These are phyloP conservation scores for Phenganax stokvisi DNA, from an alignment of 92 coral and sea anemone species.

Conservation along the genomic window DNA sequence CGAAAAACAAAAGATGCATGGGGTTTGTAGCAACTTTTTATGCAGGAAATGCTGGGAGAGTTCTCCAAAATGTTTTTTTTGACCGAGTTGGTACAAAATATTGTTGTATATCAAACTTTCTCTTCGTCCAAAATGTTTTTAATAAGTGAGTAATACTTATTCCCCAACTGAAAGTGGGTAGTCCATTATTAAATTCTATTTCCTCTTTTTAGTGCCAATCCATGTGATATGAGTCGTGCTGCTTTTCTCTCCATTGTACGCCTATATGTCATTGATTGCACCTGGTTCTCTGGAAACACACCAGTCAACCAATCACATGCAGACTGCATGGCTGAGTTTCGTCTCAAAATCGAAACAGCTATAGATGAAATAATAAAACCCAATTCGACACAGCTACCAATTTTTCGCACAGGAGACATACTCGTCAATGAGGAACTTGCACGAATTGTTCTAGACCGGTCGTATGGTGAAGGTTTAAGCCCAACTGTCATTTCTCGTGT, in stretches of 20 bases:
- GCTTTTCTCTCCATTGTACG: constrained; percentile 66
- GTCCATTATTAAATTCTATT: not conserved
- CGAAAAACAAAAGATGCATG: too few species aligned
- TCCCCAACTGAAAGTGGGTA: not conserved
- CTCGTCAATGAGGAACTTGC: constrained; percentile 58
- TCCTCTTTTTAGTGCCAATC: constrained; percentile 49
- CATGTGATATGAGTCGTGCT: constrained; percentile 73
- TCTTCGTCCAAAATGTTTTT: not conserved
- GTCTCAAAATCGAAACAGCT: not conserved
- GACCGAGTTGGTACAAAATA: too few species aligned
- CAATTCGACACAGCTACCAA: not conserved
- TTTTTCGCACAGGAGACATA: constrained; percentile 48
- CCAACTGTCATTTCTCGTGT: constrained; percentile 2
- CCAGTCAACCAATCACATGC: not conserved
- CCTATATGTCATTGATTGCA: constrained; percentile 46
- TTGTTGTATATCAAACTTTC: not conserved
- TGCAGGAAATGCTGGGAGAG: too few species aligned
- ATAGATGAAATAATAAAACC: not conserved
- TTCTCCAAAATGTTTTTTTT: too few species aligned
- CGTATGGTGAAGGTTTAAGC: not conserved
- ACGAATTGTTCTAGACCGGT: constrained; percentile 33
- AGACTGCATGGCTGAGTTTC: not conserved
- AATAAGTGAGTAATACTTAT: too few species aligned
- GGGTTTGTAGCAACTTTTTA: too few species aligned
- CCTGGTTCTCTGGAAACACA: constrained; percentile 48